Conservation (phyloP, 1,140 invertebrate genomes). For the Euwallacea similis region DNA sequence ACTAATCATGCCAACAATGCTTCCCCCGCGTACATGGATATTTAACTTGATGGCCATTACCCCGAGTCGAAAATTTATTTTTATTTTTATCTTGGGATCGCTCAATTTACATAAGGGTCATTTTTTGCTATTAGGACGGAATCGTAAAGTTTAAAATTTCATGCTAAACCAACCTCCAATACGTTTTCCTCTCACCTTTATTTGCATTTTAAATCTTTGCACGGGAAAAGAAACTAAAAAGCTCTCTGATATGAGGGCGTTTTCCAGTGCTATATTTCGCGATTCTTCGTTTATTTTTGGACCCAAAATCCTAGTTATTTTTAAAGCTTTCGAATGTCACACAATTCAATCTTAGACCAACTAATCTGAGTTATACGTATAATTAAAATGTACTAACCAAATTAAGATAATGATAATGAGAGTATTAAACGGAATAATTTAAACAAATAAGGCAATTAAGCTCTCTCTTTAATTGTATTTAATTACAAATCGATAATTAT, state of each 20-base stretch:
- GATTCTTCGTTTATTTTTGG: too few relatives aligned
- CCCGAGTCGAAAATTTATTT: conserved; percentile 11
- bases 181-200: neutral
- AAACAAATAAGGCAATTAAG: too few relatives aligned
- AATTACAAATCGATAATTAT: too few relatives aligned
- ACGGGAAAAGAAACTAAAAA: neutral
- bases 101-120: conserved; percentile 19
- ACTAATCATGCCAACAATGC: conserved; percentile 26
- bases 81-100: conserved; percentile 15
- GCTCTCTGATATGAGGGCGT: neutral
- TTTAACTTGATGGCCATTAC: conserved; percentile 21
- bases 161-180: neutral
- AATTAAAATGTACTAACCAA: too few relatives aligned
- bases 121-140: conserved; percentile 2
- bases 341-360: too few relatives aligned
- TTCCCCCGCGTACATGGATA: conserved; percentile 11
- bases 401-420: too few relatives aligned
- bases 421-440: too few relatives aligned
- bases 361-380: too few relatives aligned
- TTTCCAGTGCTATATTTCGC: neutral
- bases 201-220: conserved; percentile 3
- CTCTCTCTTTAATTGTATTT: too few relatives aligned
- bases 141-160: conserved; percentile 12
- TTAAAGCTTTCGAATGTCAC: too few relatives aligned
- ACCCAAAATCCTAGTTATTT: too few relatives aligned